A percentile compares a stretch with the other conserved stretches of the same genome.
phyloP scores from a whole-genome alignment of 2,888 invertebrate species.

The Mimachlamys varia region DNA sequence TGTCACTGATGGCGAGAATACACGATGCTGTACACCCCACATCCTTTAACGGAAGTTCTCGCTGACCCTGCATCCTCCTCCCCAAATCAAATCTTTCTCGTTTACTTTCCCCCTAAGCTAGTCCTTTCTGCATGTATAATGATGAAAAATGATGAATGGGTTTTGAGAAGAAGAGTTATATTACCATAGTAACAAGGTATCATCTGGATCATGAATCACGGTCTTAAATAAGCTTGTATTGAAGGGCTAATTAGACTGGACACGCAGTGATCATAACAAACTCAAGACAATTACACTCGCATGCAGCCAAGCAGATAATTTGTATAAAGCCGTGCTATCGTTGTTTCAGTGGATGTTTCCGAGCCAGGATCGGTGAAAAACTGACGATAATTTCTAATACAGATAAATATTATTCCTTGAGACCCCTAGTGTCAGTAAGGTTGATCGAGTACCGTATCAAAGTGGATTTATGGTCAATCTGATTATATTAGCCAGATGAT shows the following conservation, averaged over 20 bases:
- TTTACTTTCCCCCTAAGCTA: background rate
- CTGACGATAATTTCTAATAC: background rate
- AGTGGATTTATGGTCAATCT: too few species aligned
- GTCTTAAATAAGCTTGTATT: conserved; percentile 32
- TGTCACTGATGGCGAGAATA: background rate
- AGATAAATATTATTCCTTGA: background rate
- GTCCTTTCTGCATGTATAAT: background rate
- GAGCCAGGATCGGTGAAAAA: background rate
- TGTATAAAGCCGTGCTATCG: background rate
- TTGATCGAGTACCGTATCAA: background rate
- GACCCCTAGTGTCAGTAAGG: too few species aligned
- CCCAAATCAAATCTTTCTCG: background rate
- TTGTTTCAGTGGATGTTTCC: background rate
- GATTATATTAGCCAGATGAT: too few species aligned
- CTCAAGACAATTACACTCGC: background rate
- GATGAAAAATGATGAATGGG: conserved; percentile 34
- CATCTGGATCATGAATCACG: background rate
- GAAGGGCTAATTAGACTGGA: background rate
- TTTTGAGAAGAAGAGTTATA: background rate
- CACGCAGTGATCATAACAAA: background rate
- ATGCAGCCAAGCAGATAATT: background rate
- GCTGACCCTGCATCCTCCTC: background rate
- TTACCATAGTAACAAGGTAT: conserved; percentile 3
- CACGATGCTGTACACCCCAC: background rate
- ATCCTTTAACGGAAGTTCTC: background rate